phyloP scores from a whole-genome alignment of 2,888 invertebrate genomes.

The Linnaemya tessellans region DNA sequence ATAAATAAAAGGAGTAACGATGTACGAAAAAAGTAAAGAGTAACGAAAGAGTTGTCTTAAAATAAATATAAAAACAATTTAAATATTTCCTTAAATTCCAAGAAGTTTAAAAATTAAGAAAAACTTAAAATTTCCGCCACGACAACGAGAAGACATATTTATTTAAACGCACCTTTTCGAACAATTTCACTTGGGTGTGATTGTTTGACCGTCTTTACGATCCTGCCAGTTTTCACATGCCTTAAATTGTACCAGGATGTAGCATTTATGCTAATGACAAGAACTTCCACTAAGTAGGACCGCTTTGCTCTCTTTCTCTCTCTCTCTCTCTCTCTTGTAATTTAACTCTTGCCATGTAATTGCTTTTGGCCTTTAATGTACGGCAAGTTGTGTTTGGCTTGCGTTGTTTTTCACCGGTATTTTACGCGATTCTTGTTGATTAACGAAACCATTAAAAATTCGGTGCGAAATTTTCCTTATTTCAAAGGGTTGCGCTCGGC shows the following conservation, averaged over 20 bases:
- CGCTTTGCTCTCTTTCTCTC: neutral
- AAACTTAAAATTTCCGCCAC: neutral
- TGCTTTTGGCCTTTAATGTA: slow-evolving; percentile 22
- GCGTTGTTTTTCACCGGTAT: neutral
- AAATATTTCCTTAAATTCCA: slow-evolving; percentile 33
- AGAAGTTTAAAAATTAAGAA: slow-evolving; percentile 24
- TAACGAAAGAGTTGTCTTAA: slow-evolving; percentile 45
- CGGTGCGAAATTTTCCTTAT: slow-evolving; percentile 19
- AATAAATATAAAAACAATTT: slow-evolving; percentile 30
- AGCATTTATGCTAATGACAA: slow-evolving; percentile 66
- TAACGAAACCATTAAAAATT: slow-evolving; percentile 66
- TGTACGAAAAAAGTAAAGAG: neutral
- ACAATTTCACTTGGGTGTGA: slow-evolving; percentile 73
- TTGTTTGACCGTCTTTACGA: slow-evolving; percentile 66
- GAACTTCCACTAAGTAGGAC: neutral
- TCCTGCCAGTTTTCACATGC: slow-evolving; percentile 48
- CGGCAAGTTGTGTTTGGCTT: slow-evolving; percentile 36
- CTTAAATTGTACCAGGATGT: slow-evolving; percentile 26
- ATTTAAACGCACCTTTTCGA: neutral
- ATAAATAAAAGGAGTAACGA: slow-evolving; percentile 66
- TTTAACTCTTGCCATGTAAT: slow-evolving; percentile 1
- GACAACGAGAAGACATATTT: neutral
- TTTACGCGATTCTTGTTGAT: slow-evolving; percentile 22
- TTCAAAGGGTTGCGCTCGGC: slow-evolving; percentile 33
- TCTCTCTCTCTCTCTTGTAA: neutral